phyloP scores from a whole-genome alignment of 2,888 invertebrate species.

The Drepana falcataria region DNA sequence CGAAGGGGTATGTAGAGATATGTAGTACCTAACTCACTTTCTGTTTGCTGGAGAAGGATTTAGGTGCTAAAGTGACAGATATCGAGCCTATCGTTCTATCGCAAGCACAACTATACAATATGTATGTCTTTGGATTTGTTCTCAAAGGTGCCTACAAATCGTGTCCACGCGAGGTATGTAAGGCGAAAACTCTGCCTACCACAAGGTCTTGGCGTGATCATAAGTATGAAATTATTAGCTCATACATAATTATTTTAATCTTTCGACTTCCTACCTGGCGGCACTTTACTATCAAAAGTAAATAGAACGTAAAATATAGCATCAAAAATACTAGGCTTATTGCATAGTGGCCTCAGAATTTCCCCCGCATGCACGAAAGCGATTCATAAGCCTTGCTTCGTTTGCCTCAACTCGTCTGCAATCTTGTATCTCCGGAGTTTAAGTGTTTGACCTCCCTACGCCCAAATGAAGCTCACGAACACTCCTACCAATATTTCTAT shows the following conservation, averaged over 20 bases:
- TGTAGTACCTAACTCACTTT: no score
- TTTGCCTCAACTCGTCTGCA: constrained; percentile 68
- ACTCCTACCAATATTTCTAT: constrained; percentile 44
- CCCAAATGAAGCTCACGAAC: constrained; percentile 68
- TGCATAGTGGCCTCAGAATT: constrained; percentile 45
- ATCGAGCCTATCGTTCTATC: no score
- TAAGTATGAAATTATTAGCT: no score
- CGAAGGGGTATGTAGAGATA: no score
- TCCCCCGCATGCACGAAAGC: constrained; percentile 56
- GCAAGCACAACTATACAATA: no score
- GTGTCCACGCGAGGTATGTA: no score
- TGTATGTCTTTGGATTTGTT: no score
- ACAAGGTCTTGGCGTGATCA: no score
- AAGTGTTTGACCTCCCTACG: constrained; percentile 72
- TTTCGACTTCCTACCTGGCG: neutral
- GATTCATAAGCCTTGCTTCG: constrained; percentile 68
- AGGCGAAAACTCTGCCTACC: no score
- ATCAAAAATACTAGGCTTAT: constrained; percentile 31
- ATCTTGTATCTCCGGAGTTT: constrained; percentile 71
- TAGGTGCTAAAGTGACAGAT: no score
- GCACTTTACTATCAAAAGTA: neutral
- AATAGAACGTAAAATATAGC: constrained; percentile 6
- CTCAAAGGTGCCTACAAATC: no score
- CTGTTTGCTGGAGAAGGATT: no score
- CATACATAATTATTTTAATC: neutral